Percentiles rank a stretch among this genome's conserved stretches.
Conservation (phyloP, 2,797 vertebrate genomes). For the Oreortyx pictus region DNA sequence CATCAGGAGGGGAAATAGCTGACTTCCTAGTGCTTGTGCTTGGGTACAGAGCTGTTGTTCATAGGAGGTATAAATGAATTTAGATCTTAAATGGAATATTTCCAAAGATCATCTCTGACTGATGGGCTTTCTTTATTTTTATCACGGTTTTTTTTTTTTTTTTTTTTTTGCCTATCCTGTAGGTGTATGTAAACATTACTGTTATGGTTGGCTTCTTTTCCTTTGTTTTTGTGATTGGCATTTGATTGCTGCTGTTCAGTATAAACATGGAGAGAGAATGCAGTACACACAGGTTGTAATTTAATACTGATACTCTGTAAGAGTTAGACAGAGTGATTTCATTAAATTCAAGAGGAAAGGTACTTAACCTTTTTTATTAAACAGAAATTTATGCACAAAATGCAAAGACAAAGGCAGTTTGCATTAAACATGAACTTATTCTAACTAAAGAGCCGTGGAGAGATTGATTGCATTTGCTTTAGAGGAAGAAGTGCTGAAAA, state of each 20-base stretch:
- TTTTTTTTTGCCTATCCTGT: not conserved
- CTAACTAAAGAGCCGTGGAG: not conserved
- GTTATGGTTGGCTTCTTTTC: not conserved
- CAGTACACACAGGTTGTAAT: not conserved
- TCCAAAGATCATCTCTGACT: rapidly evolving
- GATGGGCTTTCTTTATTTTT: not conserved
- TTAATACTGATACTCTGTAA: not conserved
- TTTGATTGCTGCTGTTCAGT: not conserved
- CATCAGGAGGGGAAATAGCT: not conserved
- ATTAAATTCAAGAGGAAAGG: constrained; percentile 28
- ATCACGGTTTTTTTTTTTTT: not conserved
- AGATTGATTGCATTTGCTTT: constrained; percentile 66
- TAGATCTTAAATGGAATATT: not conserved
- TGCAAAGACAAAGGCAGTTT: constrained; percentile 50
- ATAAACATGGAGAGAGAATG: not conserved
- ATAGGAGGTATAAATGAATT: not conserved
- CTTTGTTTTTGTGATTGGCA: not conserved
- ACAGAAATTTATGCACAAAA: constrained; percentile 43
- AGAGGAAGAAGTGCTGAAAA: constrained; percentile 46
- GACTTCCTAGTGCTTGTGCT: not conserved
- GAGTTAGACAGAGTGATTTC: not conserved
- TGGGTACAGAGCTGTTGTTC: not conserved
- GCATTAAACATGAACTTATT: constrained; percentile 26
- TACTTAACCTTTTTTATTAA: constrained; percentile 53
- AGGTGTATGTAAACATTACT: not conserved